Conservation (phyloP, 2,797 vertebrate species). For the Ispidina picta region DNA sequence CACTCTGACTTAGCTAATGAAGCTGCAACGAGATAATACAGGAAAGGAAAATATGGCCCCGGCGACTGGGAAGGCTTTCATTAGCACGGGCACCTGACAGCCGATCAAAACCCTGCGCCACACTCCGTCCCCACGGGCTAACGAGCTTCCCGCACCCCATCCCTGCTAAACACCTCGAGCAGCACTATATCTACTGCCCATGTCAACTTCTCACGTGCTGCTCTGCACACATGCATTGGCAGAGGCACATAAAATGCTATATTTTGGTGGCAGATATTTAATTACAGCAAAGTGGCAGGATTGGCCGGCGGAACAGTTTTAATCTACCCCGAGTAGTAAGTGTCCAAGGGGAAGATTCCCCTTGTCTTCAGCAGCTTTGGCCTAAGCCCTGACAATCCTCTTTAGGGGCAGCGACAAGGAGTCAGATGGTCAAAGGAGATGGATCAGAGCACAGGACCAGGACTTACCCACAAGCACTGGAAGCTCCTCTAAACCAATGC, state of each 20-base stretch:
- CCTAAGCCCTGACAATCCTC: not conserved
- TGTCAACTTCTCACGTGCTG: rapidly evolving
- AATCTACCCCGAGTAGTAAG: not conserved
- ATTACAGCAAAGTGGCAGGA: not conserved
- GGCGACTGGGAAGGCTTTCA: not conserved
- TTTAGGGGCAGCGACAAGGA: not conserved
- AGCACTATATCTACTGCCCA: rapidly evolving
- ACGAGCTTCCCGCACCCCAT: not conserved
- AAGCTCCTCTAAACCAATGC: not conserved
- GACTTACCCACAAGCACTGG: not conserved
- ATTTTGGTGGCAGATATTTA: not conserved
- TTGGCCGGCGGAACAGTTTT: rapidly evolving
- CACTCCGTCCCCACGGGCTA: not conserved
- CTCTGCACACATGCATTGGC: not conserved
- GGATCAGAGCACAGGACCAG: not conserved
- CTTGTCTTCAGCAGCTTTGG: not conserved
- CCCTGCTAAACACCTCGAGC: not conserved
- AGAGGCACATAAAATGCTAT: not conserved
- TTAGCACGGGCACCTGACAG: constrained; percentile 43
- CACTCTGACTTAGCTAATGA: constrained; percentile 62
- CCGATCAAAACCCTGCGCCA: constrained; percentile 16
- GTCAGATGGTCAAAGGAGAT: not conserved
- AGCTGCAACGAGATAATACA: constrained; percentile 68
- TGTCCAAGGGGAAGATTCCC: not conserved
- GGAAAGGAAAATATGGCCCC: constrained; percentile 51